Conservation (phyloP, 2,113 vertebrate genomes). For the Callipepla californica region DNA sequence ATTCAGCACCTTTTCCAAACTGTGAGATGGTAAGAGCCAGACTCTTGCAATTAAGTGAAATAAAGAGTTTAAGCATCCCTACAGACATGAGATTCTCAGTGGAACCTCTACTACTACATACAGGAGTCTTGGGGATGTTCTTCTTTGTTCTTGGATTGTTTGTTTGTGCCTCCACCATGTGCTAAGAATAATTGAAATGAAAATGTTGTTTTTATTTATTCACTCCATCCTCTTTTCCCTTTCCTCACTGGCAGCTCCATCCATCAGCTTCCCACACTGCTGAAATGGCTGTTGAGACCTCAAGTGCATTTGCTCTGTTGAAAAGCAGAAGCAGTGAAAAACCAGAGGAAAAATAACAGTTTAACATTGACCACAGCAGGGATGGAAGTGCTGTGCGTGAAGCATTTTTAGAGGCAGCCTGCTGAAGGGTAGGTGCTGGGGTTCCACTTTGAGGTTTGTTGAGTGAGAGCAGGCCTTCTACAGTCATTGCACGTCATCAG, state of each 20-base stretch:
- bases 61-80: not conserved
- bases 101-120: not conserved
- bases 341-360: not conserved
- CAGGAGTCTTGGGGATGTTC: not conserved
- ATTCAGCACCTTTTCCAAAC: not conserved
- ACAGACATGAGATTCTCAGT: not conserved
- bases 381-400: not conserved
- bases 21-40: not conserved
- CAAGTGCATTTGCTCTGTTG: not conserved
- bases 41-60: not conserved
- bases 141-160: not conserved
- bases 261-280: not conserved
- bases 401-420: not conserved
- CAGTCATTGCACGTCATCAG: not conserved
- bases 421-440: not conserved
- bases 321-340: slow-evolving; percentile 14
- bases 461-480: not conserved
- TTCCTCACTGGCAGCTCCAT: not conserved
- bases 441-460: not conserved
- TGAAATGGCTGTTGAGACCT: not conserved
- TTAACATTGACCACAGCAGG: not conserved
- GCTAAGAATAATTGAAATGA: not conserved
- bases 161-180: not conserved
- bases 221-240: not conserved
- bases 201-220: not conserved